Evolutionary conservation across 2,888 invertebrate species (phyloP).

Genomic region (Drosophila ezoana): DNA sequence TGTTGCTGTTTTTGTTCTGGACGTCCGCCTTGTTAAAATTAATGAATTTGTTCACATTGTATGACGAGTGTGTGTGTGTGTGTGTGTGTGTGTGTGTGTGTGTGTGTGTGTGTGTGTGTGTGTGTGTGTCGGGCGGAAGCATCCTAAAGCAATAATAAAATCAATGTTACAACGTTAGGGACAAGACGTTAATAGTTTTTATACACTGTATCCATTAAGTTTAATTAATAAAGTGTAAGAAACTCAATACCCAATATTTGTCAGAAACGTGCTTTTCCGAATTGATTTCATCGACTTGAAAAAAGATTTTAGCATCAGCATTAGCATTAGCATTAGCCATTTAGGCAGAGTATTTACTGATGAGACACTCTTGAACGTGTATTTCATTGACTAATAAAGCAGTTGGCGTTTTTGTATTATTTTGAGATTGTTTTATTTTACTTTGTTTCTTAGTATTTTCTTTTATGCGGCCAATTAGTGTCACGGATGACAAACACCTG

Average conservation of each 20-base stretch:
- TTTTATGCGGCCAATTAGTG: slow-evolving; percentile 55
- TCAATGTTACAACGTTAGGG: slow-evolving; percentile 9
- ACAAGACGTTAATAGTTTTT: background rate
- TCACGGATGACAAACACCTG: slow-evolving; percentile 63
- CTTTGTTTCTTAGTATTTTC: slow-evolving; percentile 7
- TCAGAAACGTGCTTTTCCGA: too few relatives aligned
- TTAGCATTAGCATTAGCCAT: too few relatives aligned
- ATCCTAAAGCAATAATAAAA: slow-evolving; percentile 28
- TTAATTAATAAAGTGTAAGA: background rate
- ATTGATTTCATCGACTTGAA: too few relatives aligned
- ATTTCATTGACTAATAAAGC: slow-evolving; percentile 6
- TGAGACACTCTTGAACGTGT: background rate
- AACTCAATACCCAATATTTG: too few relatives aligned
- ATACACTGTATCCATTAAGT: slow-evolving; percentile 2
- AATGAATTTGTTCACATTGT: slow-evolving; percentile 60
- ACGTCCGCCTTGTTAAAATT: slow-evolving; percentile 57
- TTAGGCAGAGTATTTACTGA: background rate
- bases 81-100: slow-evolving; percentile 1
- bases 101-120: slow-evolving; percentile 2
- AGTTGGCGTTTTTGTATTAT: background rate
- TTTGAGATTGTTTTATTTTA: slow-evolving; percentile 22
- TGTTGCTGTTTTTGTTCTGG: slow-evolving; percentile 31
- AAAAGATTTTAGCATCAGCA: too few relatives aligned
- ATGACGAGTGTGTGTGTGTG: slow-evolving; percentile 9
- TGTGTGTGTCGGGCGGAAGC: slow-evolving; percentile 14